phyloP scores from a whole-genome alignment of 2,113 vertebrate species.

The Alouatta palliata region DNA sequence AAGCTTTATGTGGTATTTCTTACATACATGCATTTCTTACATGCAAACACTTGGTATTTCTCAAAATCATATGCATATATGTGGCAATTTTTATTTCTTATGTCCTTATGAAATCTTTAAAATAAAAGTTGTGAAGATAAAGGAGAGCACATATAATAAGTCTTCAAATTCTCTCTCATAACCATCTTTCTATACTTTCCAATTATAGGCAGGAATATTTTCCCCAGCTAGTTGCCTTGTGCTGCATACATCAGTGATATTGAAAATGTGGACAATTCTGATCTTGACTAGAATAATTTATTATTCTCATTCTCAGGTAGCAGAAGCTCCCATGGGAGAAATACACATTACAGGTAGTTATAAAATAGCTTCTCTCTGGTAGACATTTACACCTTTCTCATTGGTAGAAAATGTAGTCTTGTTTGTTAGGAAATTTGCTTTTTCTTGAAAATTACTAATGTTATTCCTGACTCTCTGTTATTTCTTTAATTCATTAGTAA shows the following conservation, averaged over 20 bases:
- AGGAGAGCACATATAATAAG: neutral
- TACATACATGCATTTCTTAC: neutral
- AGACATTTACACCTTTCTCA: conserved; percentile 4
- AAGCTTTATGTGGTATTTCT: neutral
- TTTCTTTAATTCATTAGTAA: neutral
- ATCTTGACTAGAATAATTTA: conserved; percentile 23
- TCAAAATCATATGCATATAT: neutral
- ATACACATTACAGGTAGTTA: neutral
- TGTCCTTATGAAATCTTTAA: neutral
- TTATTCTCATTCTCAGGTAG: neutral
- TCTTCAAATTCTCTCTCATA: conserved; percentile 32
- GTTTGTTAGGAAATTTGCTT: conserved; percentile 50
- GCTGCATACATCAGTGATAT: neutral
- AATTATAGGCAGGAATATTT: conserved; percentile 1
- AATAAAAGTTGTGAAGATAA: neutral
- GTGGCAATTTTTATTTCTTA: neutral
- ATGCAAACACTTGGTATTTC: neutral
- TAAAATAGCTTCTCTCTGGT: neutral
- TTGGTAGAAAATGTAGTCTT: neutral
- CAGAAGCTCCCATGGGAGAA: conserved; percentile 1
- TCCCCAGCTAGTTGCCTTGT: neutral
- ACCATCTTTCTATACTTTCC: conserved; percentile 26
- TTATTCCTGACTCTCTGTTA: neutral
- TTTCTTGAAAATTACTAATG: conserved; percentile 11
- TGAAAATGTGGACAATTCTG: neutral